These are phyloP conservation scores for Plecotus auritus DNA, from an alignment of 2,113 vertebrate genomes.

Conservation along the genomic window DNA sequence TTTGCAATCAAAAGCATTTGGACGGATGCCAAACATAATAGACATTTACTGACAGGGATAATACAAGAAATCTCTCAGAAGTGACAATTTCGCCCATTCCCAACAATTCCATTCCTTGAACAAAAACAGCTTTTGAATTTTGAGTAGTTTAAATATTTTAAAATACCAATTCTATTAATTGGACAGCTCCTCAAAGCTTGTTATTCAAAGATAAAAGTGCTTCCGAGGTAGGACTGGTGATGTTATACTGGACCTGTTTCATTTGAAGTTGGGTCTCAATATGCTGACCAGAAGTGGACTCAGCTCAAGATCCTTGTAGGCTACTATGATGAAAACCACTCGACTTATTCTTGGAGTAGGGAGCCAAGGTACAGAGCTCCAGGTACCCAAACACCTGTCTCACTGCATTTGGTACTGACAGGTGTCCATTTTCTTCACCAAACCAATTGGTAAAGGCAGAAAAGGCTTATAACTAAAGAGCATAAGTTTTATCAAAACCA, in stretches of 20 bases:
- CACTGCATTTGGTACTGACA: not conserved
- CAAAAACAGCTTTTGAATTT: slow-evolving; percentile 20
- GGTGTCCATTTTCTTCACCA: not conserved
- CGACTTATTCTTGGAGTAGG: not conserved
- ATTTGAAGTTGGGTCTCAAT: not conserved
- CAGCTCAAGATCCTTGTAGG: not conserved
- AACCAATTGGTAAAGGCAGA: not conserved
- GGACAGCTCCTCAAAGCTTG: not conserved
- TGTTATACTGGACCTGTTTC: not conserved
- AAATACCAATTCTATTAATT: not conserved
- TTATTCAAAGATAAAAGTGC: not conserved
- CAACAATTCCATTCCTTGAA: not conserved
- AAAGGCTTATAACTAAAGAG: not conserved
- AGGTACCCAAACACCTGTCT: not conserved
- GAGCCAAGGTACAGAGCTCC: not conserved
- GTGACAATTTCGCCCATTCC: not conserved
- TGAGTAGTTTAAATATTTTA: slow-evolving; percentile 6
- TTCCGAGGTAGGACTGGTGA: not conserved
- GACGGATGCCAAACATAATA: not conserved
- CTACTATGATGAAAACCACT: not conserved
- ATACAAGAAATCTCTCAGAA: not conserved
- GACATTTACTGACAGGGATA: not conserved
- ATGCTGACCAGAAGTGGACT: not conserved
- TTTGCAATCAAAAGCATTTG: not conserved
- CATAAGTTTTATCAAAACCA: not conserved